Conservation (phyloP, 1,140 invertebrate genomes). For the Neuroterus valhalla region DNA sequence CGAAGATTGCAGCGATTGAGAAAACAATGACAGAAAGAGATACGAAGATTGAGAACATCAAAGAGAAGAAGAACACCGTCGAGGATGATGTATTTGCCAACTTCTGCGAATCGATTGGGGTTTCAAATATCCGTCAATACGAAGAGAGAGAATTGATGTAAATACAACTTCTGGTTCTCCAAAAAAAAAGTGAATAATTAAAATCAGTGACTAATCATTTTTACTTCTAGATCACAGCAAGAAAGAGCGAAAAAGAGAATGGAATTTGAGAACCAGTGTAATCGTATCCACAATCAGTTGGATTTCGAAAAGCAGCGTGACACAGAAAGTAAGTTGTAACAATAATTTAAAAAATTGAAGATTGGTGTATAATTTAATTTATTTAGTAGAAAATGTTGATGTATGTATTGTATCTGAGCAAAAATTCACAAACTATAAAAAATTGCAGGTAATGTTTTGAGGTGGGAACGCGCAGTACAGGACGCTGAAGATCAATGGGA, state of each 20-base stretch:
- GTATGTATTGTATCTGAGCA: no score
- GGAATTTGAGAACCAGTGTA: slow-evolving; percentile 98
- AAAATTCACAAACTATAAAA: no score
- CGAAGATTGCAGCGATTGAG: slow-evolving; percentile 77
- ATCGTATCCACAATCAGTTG: slow-evolving; percentile 94
- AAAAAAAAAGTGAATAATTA: not conserved
- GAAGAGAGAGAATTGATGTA: slow-evolving; percentile 94
- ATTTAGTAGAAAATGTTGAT: no score
- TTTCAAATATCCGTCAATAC: slow-evolving; percentile 98
- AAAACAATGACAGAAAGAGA: slow-evolving; percentile 87
- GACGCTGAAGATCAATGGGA: slow-evolving; percentile 96
- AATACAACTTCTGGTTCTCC: slow-evolving; percentile 10
- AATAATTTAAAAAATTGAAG: no score
- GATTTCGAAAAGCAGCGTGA: slow-evolving; percentile 97
- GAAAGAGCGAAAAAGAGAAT: slow-evolving; percentile 95
- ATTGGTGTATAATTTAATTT: no score
- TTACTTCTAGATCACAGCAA: slow-evolving; percentile 86
- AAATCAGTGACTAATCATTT: not conserved
- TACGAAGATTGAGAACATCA: slow-evolving; percentile 92
- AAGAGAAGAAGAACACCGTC: slow-evolving; percentile 97
- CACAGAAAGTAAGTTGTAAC: slow-evolving; percentile 82
- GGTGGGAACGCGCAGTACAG: slow-evolving; percentile 94
- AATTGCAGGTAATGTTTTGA: slow-evolving; percentile 87
- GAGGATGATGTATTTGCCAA: slow-evolving; percentile 97
- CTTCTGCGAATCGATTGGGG: slow-evolving; percentile 96